Conservation (phyloP, 2,113 vertebrate species). For the Pelobates fuscus region DNA sequence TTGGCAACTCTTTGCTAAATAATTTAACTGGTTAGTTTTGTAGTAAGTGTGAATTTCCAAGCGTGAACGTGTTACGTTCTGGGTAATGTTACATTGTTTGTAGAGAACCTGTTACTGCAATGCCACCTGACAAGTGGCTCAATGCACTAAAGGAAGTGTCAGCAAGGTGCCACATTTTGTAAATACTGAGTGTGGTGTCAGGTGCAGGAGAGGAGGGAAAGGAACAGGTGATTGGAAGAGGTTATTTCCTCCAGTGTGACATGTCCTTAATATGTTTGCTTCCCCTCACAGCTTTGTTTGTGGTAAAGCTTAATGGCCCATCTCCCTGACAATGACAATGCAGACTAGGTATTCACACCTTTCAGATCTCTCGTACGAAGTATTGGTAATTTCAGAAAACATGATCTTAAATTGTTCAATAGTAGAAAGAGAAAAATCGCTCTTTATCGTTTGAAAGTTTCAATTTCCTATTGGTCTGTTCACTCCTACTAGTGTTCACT, state of each 20-base stretch:
- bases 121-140: conserved; percentile 14
- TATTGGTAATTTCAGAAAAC: background rate
- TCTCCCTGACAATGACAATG: background rate
- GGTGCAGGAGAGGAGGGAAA: conserved; percentile 28
- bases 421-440: no score
- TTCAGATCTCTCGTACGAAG: background rate
- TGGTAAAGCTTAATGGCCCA: conserved; percentile 6
- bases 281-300: conserved; percentile 35
- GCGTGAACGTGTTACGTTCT: background rate
- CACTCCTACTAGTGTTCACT: no score
- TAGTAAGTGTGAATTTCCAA: background rate
- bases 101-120: conserved; percentile 29
- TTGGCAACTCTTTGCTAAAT: background rate
- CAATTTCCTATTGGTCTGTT: no score
- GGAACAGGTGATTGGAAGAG: conserved; percentile 33
- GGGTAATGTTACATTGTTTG: conserved; percentile 35
- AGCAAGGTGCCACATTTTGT: conserved; percentile 40
- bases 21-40: background rate
- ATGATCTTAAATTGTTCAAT: no score
- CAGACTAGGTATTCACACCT: background rate
- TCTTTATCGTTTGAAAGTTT: no score
- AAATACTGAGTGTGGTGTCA: conserved; percentile 34
- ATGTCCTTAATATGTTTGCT: conserved; percentile 20
- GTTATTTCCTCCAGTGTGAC: conserved; percentile 14
- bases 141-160: conserved; percentile 35